Base-by-base conservation (phyloP, 2,797 vertebrate genomes). In the Valencia hispanica region DNA sequence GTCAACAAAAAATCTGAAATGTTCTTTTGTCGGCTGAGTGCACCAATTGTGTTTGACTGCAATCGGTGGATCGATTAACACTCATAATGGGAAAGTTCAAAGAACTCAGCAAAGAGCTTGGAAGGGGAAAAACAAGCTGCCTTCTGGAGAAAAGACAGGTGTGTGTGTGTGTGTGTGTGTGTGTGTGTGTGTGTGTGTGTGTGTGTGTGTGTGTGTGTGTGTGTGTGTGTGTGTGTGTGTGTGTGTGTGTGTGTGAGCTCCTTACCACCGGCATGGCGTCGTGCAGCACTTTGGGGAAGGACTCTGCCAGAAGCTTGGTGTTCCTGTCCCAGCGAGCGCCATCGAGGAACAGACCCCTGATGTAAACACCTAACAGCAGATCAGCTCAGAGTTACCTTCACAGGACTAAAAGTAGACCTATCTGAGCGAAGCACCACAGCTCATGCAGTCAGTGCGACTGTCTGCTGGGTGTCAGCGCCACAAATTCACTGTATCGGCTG, bases 251-350 rank as follows among this genome's bases (percentile, higher is more conserved):
- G 61, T 65, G 61, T 1, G 30, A 17, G 70, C 12, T 55, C 32
- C 70, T 71, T 34, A 97, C 97, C 96, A 95, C 96, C 66, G 97
- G 97, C 90, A 97, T 93, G 51, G 92, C 76, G 81, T 98, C 96
- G 0, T 97, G 95, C 75, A 98, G 96, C 81, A 96, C 93, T 94
- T 97, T 97, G 3, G 97, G 96, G 73, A 92, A 89, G 9, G 97
- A 97, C 93, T 99, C 97, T 18, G 91, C 96, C 4, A 97, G 90
- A 71, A 93, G 94, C 82, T 95, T 96, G 34, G 81, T 94, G 79
- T 96, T 91, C 68, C 96, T 94, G 89, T 97, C 94, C 97, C 97
- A 97, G 75, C 96, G 93, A 48, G 97, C 97, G 41, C 97, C 97
- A 20, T 98, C 97, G 59, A 98, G 90, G 90, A 96, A 97, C 79